A percentile compares a stretch with the other conserved stretches of the same genome.
Conservation (phyloP, 2,113 vertebrate species). For the Centropus unirufus region DNA sequence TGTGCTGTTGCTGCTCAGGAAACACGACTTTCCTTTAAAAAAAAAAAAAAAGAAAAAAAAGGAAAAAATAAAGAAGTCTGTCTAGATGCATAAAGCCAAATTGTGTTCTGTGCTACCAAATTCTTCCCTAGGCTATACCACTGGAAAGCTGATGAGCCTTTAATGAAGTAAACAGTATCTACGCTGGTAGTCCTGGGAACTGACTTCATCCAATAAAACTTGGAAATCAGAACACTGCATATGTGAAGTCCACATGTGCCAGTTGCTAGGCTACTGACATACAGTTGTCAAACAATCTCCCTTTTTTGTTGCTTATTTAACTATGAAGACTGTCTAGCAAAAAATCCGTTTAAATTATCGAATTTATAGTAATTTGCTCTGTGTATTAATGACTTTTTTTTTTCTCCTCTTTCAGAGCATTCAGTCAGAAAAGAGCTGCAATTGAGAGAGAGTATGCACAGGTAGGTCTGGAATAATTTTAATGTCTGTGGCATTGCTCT, state of each 20-base stretch:
- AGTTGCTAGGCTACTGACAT: not conserved
- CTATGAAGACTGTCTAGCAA: not conserved
- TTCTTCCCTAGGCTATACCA: not conserved
- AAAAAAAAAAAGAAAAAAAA: no score
- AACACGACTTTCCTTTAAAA: not conserved
- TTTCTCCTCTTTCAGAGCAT: conserved; percentile 82
- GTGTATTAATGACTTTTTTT: not conserved
- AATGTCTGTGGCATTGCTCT: not conserved
- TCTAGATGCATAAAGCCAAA: not conserved
- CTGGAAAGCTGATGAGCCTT: not conserved
- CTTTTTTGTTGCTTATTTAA: not conserved
- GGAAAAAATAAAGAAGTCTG: not conserved
- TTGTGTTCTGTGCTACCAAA: not conserved
- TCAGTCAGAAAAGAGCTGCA: conserved; percentile 96
- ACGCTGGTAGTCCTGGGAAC: not conserved
- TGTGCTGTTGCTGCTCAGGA: not conserved
- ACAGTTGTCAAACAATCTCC: not conserved
- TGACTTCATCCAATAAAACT: not conserved
- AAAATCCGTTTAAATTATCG: not conserved
- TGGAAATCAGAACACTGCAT: not conserved
- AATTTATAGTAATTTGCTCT: not conserved
- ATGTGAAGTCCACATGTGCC: not conserved
- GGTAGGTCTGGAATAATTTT: conserved; percentile 75
- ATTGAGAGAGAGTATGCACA: conserved; percentile 97
- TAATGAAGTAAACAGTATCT: not conserved